Percentiles rank a stretch among this genome's conserved stretches.
Conservation (phyloP, 2,888 invertebrate species). For the Pherbina coryleti region DNA sequence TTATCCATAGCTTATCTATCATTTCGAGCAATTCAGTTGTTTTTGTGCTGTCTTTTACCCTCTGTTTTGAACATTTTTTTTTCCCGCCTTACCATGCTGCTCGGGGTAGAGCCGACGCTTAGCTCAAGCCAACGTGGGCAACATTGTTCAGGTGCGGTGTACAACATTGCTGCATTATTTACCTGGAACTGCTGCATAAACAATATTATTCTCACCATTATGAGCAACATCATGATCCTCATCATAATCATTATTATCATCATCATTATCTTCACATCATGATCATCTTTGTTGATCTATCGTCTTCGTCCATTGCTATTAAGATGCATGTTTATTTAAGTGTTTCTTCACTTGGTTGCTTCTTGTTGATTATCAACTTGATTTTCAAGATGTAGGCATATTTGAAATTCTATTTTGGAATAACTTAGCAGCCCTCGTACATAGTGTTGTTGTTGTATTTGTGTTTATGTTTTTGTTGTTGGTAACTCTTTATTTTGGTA, state of each 20-base stretch:
- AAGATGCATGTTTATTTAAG: slow-evolving; percentile 30
- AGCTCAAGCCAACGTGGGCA: background rate
- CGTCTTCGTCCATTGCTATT: background rate
- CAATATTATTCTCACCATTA: background rate
- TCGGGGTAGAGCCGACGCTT: too few species aligned
- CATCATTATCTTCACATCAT: background rate
- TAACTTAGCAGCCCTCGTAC: background rate
- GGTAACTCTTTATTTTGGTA: too few species aligned
- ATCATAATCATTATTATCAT: background rate
- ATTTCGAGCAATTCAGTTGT: background rate
- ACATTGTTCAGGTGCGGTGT: background rate
- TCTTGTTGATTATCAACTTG: background rate
- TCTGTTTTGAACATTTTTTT: background rate
- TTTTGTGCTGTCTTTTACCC: background rate
- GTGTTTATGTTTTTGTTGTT: too few species aligned
- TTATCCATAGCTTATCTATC: slow-evolving; percentile 14
- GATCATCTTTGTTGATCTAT: background rate
- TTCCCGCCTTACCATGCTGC: too few species aligned
- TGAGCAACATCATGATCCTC: background rate
- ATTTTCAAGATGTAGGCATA: background rate
- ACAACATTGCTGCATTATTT: background rate
- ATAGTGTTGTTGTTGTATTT: background rate
- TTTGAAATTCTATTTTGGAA: background rate
- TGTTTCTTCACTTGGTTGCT: slow-evolving; percentile 14
- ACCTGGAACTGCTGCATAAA: slow-evolving; percentile 28